These are phyloP conservation scores for Spongilla lacustris DNA, from an alignment of 37 sponge, comb jelly and placozoan species.

Conservation along the genomic window DNA sequence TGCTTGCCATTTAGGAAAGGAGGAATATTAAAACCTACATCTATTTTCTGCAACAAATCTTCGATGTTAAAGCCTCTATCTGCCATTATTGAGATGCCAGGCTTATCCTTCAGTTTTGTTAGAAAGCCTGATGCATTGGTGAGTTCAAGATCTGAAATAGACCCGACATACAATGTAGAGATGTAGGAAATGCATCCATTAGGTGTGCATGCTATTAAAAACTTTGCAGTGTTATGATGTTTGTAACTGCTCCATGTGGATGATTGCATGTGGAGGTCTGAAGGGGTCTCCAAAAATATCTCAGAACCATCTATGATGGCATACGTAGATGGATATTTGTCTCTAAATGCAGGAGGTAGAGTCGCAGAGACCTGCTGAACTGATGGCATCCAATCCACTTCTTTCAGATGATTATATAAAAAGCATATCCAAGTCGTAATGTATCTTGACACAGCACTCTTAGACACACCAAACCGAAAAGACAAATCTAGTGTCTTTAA, in stretches of 20 bases:
- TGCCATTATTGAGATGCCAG: slow-evolving; percentile 60
- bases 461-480: slow-evolving; percentile 37
- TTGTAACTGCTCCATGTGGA: slow-evolving; percentile 54
- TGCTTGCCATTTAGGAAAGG: slow-evolving; percentile 55
- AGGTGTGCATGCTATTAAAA: slow-evolving; percentile 52
- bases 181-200: slow-evolving; percentile 48
- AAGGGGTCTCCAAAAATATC: slow-evolving; percentile 38
- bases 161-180: slow-evolving; percentile 46
- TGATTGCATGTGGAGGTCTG: slow-evolving; percentile 38
- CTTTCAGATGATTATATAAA: slow-evolving; percentile 20
- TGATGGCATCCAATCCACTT: slow-evolving; percentile 35
- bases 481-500: slow-evolving; percentile 4
- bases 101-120: slow-evolving; percentile 22
- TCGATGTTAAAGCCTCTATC: slow-evolving; percentile 75
- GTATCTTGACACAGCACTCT: slow-evolving; percentile 10
- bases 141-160: slow-evolving; percentile 55
- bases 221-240: slow-evolving; percentile 60
- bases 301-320: slow-evolving; percentile 53
- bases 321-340: slow-evolving; percentile 37
- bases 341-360: slow-evolving; percentile 22
- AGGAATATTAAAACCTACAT: slow-evolving; percentile 61
- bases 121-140: slow-evolving; percentile 49
- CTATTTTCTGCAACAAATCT: slow-evolving; percentile 43
- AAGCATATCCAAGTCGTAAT: slow-evolving; percentile 37
- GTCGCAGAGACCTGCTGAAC: slow-evolving; percentile 29